Base-by-base conservation (phyloP, 2,888 invertebrate genomes). In the Orthosia gothica region DNA sequence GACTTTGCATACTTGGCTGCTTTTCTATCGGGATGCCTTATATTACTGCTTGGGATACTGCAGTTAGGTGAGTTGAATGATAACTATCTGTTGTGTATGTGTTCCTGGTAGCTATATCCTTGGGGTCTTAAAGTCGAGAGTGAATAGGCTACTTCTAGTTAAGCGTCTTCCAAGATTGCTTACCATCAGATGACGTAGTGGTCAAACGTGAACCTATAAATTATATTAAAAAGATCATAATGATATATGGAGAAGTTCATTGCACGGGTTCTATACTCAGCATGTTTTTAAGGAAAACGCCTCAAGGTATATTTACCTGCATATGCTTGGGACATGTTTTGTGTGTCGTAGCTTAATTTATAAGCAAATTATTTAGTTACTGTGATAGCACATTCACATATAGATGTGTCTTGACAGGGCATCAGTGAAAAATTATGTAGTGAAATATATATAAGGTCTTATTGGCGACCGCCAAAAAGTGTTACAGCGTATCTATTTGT, bases 11-110 rank as follows among this genome's bases (percentile, higher is more conserved):
- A 88, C 74, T 92, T 99, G 9, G 96, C 98, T 0, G 97, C 98
- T 5, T 98, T 99, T 84, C 91, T 99, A 0, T 97, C 98, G 1
- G 99, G 99, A 11, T 97, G 97, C 76, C 92, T 98, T 55, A 98
- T 98, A 74, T 94, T 98, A 58, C 54, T 98, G 5, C 96, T 98
- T 66, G 99, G 99, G 2, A 88, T 98, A 32, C 94, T 98, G 50
- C 98, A 98, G 92, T 96, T 99, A 89, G 96, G 96, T 96, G 64
- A 89, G 93, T 69, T 2, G 50, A 49, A 23, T 15, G 18, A n/a
- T 55, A 45, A 59, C 20, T 15, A 40, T 40, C 40, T 40, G 40
- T 40, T 40, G 40, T 40, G 40, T 40, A 7, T 40, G 40, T 40
- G 40, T 40, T 40, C 40, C 40, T 40, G 40, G 40, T 40, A 55